Conservation (phyloP, 2,797 vertebrate species). For the Acestrorhynchus altus region DNA sequence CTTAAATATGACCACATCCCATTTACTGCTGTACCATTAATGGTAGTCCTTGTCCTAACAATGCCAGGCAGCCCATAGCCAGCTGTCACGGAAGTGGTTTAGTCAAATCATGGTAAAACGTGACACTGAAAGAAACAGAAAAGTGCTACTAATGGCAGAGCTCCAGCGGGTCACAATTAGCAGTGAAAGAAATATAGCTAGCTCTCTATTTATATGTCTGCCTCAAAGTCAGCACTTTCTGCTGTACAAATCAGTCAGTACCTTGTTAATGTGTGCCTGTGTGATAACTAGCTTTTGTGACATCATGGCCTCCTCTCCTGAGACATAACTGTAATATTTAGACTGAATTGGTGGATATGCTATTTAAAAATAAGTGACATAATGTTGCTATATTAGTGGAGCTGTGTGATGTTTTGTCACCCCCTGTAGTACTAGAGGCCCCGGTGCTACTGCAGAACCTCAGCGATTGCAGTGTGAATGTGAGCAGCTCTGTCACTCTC, state of each 20-base stretch:
- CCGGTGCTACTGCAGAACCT: constrained; percentile 85
- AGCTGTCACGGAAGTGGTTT: constrained; percentile 43
- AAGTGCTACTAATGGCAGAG: constrained; percentile 36
- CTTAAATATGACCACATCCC: not conserved
- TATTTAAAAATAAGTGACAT: not conserved
- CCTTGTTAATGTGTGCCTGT: constrained; percentile 37
- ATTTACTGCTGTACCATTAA: not conserved
- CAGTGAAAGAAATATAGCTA: constrained; percentile 56
- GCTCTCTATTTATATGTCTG: constrained; percentile 13
- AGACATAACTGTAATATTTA: constrained; percentile 16
- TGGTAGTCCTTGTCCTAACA: not conserved
- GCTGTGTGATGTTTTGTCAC: constrained; percentile 27
- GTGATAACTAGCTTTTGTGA: constrained; percentile 18
- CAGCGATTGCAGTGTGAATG: constrained; percentile 82
- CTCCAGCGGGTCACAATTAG: constrained; percentile 38
- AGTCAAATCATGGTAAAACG: constrained; percentile 38
- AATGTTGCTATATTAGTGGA: constrained; percentile 64
- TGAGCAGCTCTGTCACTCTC: constrained; percentile 86
- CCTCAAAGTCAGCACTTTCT: constrained; percentile 16
- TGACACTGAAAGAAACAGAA: constrained; percentile 35
- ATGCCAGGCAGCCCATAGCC: not conserved
- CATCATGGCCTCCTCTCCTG: constrained; percentile 1
- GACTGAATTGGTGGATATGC: constrained; percentile 20
- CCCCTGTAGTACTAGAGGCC: constrained; percentile 83
- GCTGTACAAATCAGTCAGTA: constrained; percentile 49